phyloP scores from a whole-genome alignment of 1,140 invertebrate species.

The Drosophila oshimai region DNA sequence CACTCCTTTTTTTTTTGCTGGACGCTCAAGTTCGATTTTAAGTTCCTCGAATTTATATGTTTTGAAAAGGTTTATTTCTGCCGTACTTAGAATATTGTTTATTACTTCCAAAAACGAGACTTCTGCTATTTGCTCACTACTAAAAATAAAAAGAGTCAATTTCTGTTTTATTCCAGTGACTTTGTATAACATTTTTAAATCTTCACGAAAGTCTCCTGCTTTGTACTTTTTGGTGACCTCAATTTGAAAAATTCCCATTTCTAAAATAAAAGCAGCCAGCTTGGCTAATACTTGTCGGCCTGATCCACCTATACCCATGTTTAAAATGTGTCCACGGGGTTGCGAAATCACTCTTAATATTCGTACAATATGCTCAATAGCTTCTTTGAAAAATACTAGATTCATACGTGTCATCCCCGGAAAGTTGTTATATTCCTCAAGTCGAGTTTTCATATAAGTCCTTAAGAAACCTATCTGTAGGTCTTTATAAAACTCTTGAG shows the following conservation, averaged over 20 bases:
- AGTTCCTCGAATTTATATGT: conserved; percentile 93
- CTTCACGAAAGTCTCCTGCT: conserved; percentile 90
- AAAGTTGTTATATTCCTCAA: conserved; percentile 91
- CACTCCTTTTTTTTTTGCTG: conserved; percentile 86
- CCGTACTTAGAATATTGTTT: conserved; percentile 93
- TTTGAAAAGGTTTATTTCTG: conserved; percentile 93
- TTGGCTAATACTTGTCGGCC: conserved; percentile 91
- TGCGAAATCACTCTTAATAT: conserved; percentile 92
- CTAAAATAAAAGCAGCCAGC: conserved; percentile 90
- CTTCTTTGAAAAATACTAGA: conserved; percentile 92
- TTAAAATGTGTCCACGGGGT: conserved; percentile 90
- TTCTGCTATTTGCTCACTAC: conserved; percentile 91
- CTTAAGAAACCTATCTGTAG: conserved; percentile 84
- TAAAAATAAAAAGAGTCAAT: conserved; percentile 90
- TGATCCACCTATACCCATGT: conserved; percentile 94
- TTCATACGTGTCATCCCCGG: conserved; percentile 90
- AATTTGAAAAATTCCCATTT: conserved; percentile 90
- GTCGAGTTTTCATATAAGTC: conserved; percentile 86
- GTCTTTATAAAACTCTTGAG: conserved; percentile 90
- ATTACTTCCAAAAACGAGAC: conserved; percentile 94
- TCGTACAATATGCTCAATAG: conserved; percentile 91
- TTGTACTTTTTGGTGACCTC: conserved; percentile 90
- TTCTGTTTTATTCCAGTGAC: conserved; percentile 89
- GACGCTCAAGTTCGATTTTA: conserved; percentile 86
- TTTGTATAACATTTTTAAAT: conserved; percentile 90